Base-by-base conservation (phyloP, 2,797 vertebrate genomes). In the Hypotaenidia okinawae region DNA sequence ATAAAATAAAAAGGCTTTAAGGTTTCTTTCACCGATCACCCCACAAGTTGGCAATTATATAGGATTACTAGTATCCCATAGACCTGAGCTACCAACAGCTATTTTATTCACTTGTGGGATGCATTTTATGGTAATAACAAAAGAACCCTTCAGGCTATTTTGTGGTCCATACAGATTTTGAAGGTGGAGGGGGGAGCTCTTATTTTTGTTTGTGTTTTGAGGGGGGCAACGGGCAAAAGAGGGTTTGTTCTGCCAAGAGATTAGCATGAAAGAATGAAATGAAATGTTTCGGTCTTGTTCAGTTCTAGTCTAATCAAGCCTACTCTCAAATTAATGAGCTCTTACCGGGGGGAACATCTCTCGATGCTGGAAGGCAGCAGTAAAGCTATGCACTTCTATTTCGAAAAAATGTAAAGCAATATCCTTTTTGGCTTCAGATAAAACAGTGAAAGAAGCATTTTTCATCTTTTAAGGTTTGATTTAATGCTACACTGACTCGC, bases 371-470 rank as follows among this genome's bases (percentile, higher is more conserved):
- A 94, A 97, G 96, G 97, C 96, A 97, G 92, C 82, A 89, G 89
- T 64, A 77, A 95, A 97, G 96, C 89, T 96, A 96, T 97, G 97
- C 92, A 92, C 72, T 91, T 94, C 83, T 94, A 96, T 97, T 97
- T 96, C 74, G 1, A 96, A 97, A 96, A 97, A 97, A 97, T 97
- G 96, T 97, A 97, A 97, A 97, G 96, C 95, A 97, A 97, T 97
- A 97, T 97, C 97, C 97, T 97, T 95, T 94, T 97, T 97, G 97
- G 97, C 97, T 95, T 85, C 93, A 94, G 96, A 97, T 97, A 94
- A 97, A 97, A 97, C 96, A 94, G 85, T 16, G 63, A 95, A 96
- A 91, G 89, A 83, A 94, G 28, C 92, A 95, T 97, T 96, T 96
- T 97, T 96, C 96, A 95, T 97, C 95, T 96, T 96, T 95, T 96